Base-by-base conservation (phyloP, 2,888 invertebrate genomes). In the Helleia helle region DNA sequence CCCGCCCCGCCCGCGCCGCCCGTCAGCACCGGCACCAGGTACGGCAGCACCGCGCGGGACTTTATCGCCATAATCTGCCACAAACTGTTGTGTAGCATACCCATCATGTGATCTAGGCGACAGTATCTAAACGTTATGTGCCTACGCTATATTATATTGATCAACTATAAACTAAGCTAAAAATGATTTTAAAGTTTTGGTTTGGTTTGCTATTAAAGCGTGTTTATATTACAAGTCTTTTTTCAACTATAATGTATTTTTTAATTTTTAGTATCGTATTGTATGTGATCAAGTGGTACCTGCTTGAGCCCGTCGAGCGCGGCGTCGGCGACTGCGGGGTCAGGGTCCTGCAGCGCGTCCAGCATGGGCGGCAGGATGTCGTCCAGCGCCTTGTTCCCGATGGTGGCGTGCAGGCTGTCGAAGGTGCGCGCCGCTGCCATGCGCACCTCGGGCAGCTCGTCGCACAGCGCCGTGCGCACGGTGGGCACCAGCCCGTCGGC, bases 351-450 rank as follows among this genome's bases (percentile, higher is more conserved):
- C 44, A 89, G 75, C 1, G 74, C 74, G 36, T 91, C 90, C 54
- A 99, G 87, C 89, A 99, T 92, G 46, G 92, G 90, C 41, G 97
- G 97, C 51, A 99, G 86, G 73, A 99, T 97, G 69, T 99, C 99
- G 74, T 99, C 99, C 40, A 99, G 86, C 34, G 99, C 97, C 65
- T 94, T 90, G 47, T 92, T 90, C 40, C 97, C 99, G 47, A 97
- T 96, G 48, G 95, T 97, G 41, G 93, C 91, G 86, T 99, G 97
- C 52, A 99, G 88, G 56, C 95, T 93, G 72, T 98, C 97, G 79
- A 99, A 99, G 0, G 99, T 97, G 64, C 94, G 93, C 6, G 99
- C 99, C 0, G 99, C 99, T 3, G 98, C 97, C 71, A 92, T 89
- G 37, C 99, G 88, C 37, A 95, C 99, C 77, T 96, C 96, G 0